Percentiles rank a stretch among this genome's conserved stretches.
Conservation (phyloP, 1,140 invertebrate genomes). For the Brachionus asplanchnoidis region DNA sequence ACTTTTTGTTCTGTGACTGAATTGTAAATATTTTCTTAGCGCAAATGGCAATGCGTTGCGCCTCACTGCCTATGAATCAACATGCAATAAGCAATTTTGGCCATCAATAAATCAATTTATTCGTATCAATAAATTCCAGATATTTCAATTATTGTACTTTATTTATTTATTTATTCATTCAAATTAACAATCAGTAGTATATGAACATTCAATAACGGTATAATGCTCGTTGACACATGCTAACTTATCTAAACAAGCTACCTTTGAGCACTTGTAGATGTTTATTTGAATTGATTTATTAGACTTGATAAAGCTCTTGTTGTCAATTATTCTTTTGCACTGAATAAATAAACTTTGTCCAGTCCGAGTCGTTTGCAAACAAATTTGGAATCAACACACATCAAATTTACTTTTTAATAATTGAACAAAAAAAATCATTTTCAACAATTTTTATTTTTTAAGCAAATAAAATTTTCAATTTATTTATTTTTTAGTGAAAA, state of each 20-base stretch:
- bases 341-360: no score
- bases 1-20: background rate
- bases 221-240: background rate
- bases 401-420: no score
- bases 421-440: no score
- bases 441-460: no score
- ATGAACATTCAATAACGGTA: background rate
- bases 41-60: background rate
- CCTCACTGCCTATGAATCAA: conserved; percentile 16
- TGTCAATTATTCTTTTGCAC: background rate
- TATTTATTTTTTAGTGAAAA: no score
- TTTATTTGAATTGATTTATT: background rate
- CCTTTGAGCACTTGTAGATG: background rate
- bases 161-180: background rate
- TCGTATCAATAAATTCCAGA: conserved; percentile 12
- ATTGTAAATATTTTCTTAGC: background rate
- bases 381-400: no score
- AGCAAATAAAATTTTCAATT: no score
- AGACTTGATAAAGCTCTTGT: background rate
- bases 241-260: background rate
- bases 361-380: no score
- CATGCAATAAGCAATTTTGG: conserved; percentile 1
- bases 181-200: background rate
- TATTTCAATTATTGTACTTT: conserved; percentile 28
- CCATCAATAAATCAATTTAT: conserved; percentile 32